Percentiles rank a stretch among this genome's conserved stretches.
Evolutionary conservation across 2,797 vertebrate genomes (phyloP).

Genomic region (Lagocephalus sceleratus): DNA sequence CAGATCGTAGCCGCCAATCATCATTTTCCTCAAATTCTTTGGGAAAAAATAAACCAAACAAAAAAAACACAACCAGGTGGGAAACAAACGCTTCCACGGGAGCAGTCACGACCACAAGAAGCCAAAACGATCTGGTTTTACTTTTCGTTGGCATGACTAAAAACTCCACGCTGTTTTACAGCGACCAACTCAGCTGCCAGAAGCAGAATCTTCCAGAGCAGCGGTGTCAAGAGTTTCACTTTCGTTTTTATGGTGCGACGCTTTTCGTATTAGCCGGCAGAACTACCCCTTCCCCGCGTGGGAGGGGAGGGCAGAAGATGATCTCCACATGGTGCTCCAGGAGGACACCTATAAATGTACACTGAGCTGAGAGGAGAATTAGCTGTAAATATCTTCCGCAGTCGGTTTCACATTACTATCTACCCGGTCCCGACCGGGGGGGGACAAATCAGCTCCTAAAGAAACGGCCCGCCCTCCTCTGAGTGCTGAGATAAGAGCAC

Average conservation of each 20-base stretch:
- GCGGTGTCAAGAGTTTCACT: background rate
- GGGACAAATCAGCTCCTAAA: conserved; percentile 9
- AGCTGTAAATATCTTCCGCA: background rate
- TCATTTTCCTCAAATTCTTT: too few species aligned
- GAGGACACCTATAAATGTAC: background rate
- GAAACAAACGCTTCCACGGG: too few species aligned
- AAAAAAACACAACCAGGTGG: too few species aligned
- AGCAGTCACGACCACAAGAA: too few species aligned
- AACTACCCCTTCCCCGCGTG: conserved; percentile 20
- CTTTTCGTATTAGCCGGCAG: background rate
- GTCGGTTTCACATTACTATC: background rate
- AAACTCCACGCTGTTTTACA: too few species aligned
- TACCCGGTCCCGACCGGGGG: background rate
- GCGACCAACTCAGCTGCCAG: background rate
- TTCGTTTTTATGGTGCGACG: too few species aligned
- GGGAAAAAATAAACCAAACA: too few species aligned
- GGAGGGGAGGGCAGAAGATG: conserved; percentile 4
- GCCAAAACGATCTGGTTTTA: too few species aligned
- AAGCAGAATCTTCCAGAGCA: background rate
- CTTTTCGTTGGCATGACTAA: too few species aligned
- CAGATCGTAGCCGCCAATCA: too few species aligned
- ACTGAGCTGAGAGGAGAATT: background rate
- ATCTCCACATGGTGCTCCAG: conserved; percentile 4
- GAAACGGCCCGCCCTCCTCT: conserved; percentile 1
- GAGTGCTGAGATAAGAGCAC: background rate